These are phyloP conservation scores for Melipona quadrifasciata DNA, from an alignment of 1,140 invertebrate genomes.

Conservation along the genomic window DNA sequence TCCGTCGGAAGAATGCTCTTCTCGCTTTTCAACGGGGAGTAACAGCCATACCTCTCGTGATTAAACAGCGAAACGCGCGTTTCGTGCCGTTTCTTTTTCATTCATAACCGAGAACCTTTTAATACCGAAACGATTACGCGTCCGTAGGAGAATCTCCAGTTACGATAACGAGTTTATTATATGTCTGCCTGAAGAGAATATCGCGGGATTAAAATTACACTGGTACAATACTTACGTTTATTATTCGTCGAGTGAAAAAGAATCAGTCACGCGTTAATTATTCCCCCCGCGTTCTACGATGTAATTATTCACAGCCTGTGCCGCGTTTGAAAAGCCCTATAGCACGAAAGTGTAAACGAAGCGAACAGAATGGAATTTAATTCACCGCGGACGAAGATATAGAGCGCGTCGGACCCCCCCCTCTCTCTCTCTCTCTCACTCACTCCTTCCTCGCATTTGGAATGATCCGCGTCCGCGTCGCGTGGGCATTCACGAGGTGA, in stretches of 20 bases:
- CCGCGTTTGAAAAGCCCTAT: too few relatives aligned
- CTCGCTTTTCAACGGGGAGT: neutral
- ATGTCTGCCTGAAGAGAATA: neutral
- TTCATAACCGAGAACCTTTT: neutral
- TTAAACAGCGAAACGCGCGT: neutral
- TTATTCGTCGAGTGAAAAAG: neutral
- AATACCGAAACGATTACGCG: neutral
- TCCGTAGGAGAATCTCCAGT: neutral
- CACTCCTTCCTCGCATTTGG: neutral
- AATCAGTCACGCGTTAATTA: neutral
- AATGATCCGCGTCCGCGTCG: neutral
- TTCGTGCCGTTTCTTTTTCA: neutral
- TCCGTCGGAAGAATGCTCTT: neutral
- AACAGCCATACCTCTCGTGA: neutral
- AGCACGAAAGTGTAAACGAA: neutral
- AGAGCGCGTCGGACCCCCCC: neutral
- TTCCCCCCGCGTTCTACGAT: neutral
- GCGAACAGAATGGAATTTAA: neutral
- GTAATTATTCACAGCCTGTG: neutral
- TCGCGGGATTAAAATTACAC: neutral
- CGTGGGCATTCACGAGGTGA: constrained; percentile 22
- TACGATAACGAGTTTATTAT: neutral
- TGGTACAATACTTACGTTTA: neutral
- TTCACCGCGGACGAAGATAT: neutral
- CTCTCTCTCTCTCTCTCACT: too few relatives aligned